phyloP scores from a whole-genome alignment of 2,113 vertebrate genomes.

The Leptobrachium ailaonicum region DNA sequence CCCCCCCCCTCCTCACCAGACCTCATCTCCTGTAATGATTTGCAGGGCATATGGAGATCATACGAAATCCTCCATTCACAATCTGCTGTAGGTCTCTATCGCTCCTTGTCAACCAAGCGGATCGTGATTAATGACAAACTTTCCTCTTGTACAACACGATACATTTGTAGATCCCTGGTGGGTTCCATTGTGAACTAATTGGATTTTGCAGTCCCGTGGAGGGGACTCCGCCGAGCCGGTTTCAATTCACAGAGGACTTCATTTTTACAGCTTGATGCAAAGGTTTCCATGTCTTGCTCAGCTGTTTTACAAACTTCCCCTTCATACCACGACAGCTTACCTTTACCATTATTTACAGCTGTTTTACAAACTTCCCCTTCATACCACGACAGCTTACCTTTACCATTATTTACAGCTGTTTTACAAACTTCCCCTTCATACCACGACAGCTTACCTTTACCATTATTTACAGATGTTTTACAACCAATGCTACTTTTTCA shows the following conservation, averaged over 20 bases:
- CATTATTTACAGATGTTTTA: too few relatives aligned
- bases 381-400: too few relatives aligned
- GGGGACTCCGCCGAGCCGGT: not conserved
- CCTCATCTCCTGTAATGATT: too few relatives aligned
- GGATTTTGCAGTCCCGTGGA: conserved; percentile 26
- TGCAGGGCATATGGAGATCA: not conserved
- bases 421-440: not conserved
- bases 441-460: too few relatives aligned
- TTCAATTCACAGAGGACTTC: not conserved
- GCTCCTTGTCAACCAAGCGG: not conserved
- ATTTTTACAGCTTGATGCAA: not conserved
- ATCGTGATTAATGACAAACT: conserved; percentile 25
- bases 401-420: not conserved
- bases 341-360: too few relatives aligned
- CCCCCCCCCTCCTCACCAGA: too few relatives aligned
- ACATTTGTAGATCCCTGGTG: not conserved
- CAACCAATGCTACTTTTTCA: too few relatives aligned
- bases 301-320: not conserved
- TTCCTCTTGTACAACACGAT: conserved; percentile 17
- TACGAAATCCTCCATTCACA: conserved; percentile 9
- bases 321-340: not conserved
- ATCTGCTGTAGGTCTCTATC: conserved; percentile 17
- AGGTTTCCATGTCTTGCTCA: not conserved
- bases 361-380: too few relatives aligned
- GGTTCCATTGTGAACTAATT: conserved; percentile 36